Evolutionary conservation across 2,113 vertebrate genomes (phyloP).

Genomic region (Alaudala cheleensis): DNA sequence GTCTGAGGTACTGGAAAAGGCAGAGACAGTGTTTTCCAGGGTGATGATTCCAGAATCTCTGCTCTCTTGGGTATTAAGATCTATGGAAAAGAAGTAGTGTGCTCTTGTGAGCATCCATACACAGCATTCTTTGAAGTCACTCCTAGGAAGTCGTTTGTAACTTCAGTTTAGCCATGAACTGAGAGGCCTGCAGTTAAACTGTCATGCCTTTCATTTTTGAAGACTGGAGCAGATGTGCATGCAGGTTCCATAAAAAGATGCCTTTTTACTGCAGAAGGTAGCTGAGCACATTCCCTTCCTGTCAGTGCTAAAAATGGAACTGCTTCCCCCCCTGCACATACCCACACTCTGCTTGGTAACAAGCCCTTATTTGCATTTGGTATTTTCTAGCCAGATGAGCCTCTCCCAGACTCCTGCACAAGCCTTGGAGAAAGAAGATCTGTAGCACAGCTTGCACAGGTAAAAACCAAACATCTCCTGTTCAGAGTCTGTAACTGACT

Average conservation of each 20-base stretch:
- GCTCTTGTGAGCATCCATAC: not conserved
- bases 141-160: not conserved
- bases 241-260: constrained; percentile 27
- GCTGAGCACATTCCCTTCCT: constrained; percentile 9
- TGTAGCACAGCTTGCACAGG: constrained; percentile 80
- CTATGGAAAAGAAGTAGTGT: not conserved
- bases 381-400: constrained; percentile 54
- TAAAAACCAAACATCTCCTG: constrained; percentile 28
- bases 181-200: not conserved
- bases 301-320: constrained; percentile 25
- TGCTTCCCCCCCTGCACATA: constrained; percentile 7
- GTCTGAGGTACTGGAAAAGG: not conserved
- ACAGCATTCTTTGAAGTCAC: not conserved
- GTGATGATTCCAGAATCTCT: not conserved
- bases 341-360: constrained; percentile 12
- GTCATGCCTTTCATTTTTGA: not conserved
- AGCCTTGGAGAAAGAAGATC: constrained; percentile 69
- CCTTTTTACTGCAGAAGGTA: not conserved
- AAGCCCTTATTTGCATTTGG: constrained; percentile 14
- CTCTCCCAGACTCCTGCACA: not conserved
- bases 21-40: not conserved
- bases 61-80: not conserved
- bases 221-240: constrained; percentile 7
- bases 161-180: not conserved
- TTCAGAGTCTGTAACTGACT: not conserved